These are phyloP conservation scores for Drosophila teissieri DNA, from an alignment of 1,140 invertebrate genomes.

Conservation along the genomic window DNA sequence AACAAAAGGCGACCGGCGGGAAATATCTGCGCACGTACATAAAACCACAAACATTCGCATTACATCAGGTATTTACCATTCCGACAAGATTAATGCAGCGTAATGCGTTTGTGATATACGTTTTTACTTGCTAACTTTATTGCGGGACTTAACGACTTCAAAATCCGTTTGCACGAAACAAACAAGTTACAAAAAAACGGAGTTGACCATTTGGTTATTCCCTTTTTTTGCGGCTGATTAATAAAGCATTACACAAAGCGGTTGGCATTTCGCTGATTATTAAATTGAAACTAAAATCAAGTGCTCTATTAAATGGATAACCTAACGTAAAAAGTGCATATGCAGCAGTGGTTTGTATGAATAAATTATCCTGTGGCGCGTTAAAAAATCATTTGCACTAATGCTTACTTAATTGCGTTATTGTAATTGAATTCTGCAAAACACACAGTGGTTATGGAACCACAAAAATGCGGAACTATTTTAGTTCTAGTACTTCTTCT, in stretches of 20 bases:
- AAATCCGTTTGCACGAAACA: neutral
- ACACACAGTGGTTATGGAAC: too few relatives aligned
- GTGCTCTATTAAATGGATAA: slow-evolving; percentile 11
- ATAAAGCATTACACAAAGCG: slow-evolving; percentile 38
- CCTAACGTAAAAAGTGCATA: neutral
- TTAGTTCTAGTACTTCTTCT: too few relatives aligned
- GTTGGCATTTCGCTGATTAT: slow-evolving; percentile 11
- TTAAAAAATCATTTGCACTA: neutral
- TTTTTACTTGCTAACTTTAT: slow-evolving; percentile 21
- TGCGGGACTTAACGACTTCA: slow-evolving; percentile 34
- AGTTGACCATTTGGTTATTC: slow-evolving; percentile 16
- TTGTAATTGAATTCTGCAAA: too few relatives aligned
- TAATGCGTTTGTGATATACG: slow-evolving; percentile 42
- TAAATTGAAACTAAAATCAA: slow-evolving; percentile 15
- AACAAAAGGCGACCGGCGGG: slow-evolving; percentile 26
- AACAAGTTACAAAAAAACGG: neutral
- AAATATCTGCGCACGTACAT: slow-evolving; percentile 30
- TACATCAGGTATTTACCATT: slow-evolving; percentile 57
- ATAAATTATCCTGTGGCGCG: neutral
- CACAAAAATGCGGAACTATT: too few relatives aligned
- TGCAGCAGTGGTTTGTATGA: neutral
- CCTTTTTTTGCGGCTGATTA: slow-evolving; percentile 41
- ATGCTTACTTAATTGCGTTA: too few relatives aligned
- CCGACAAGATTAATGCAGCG: slow-evolving; percentile 50
- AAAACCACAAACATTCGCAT: slow-evolving; percentile 34